phyloP scores from a whole-genome alignment of 2,113 vertebrate genomes.

The Leiothrix lutea region DNA sequence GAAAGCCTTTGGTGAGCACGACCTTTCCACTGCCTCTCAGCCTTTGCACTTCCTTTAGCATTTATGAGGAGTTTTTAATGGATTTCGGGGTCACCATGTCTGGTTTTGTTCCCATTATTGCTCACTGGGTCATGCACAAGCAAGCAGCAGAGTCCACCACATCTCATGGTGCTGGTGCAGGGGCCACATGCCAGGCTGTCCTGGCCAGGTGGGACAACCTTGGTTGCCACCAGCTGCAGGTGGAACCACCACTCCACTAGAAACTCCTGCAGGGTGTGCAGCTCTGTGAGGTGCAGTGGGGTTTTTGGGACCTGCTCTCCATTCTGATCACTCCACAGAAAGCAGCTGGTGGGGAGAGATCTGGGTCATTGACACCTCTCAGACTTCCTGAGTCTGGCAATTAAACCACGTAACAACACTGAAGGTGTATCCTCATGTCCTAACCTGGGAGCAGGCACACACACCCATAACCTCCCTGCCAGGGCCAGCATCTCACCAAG shows the following conservation, averaged over 20 bases:
- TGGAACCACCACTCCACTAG: neutral
- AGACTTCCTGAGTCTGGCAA: neutral
- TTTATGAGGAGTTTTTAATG: neutral
- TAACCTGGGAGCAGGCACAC: neutral
- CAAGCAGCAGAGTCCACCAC: neutral
- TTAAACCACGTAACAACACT: neutral
- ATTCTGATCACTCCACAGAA: neutral
- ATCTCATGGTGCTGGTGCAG: fast-evolving
- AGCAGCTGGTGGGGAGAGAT: neutral
- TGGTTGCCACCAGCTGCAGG: neutral
- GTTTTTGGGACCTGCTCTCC: neutral
- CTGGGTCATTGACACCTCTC: neutral
- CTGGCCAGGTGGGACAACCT: neutral
- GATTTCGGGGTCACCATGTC: neutral
- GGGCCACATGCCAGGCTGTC: neutral
- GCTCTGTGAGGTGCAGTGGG: neutral
- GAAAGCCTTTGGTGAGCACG: neutral
- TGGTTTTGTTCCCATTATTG: fast-evolving
- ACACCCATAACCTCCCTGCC: neutral
- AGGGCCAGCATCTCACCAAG: neutral
- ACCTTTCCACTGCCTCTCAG: neutral
- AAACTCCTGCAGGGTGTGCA: neutral
- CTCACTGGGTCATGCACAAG: neutral
- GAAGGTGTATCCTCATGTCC: neutral
- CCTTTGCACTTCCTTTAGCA: neutral